A percentile compares a stretch with the other conserved stretches of the same genome.
These are phyloP conservation scores for Rhinoderma darwinii DNA, from an alignment of 2,113 vertebrate genomes.

Conservation along the genomic window DNA sequence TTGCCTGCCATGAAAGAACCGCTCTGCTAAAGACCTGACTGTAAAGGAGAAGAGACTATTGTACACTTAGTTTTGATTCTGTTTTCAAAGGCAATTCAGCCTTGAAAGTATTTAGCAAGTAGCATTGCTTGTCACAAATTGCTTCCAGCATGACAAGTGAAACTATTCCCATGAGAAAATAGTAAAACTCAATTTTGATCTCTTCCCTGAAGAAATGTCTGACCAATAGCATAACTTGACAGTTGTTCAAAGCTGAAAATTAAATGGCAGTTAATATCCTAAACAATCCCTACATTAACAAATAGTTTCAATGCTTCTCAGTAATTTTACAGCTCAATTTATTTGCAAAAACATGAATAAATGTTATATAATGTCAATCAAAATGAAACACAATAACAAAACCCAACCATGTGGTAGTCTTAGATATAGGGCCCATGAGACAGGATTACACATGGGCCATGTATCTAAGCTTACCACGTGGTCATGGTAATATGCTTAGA, in stretches of 20 bases:
- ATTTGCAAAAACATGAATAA: neutral
- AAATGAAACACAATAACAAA: too few relatives aligned
- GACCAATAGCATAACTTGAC: neutral
- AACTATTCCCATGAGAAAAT: neutral
- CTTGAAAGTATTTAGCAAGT: neutral
- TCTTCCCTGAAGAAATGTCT: slow-evolving; percentile 2
- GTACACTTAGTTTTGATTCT: slow-evolving; percentile 12
- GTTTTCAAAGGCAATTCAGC: neutral
- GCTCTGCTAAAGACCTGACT: neutral
- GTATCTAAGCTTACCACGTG: too few relatives aligned
- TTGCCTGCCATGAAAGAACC: neutral
- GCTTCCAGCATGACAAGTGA: neutral
- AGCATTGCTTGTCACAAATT: slow-evolving; percentile 6
- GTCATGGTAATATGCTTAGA: too few relatives aligned
- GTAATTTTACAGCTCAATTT: neutral
- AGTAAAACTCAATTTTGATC: slow-evolving; percentile 11
- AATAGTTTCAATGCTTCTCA: neutral
- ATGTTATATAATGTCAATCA: too few relatives aligned
- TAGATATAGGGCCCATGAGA: too few relatives aligned
- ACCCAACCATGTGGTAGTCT: too few relatives aligned
- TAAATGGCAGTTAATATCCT: neutral
- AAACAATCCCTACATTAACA: neutral
- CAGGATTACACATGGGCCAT: too few relatives aligned
- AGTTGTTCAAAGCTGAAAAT: neutral
- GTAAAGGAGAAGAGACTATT: neutral